Percentiles rank a stretch among this genome's conserved stretches.
phyloP scores from a whole-genome alignment of 2,113 vertebrate genomes.

The Dissostichus mawsoni region DNA sequence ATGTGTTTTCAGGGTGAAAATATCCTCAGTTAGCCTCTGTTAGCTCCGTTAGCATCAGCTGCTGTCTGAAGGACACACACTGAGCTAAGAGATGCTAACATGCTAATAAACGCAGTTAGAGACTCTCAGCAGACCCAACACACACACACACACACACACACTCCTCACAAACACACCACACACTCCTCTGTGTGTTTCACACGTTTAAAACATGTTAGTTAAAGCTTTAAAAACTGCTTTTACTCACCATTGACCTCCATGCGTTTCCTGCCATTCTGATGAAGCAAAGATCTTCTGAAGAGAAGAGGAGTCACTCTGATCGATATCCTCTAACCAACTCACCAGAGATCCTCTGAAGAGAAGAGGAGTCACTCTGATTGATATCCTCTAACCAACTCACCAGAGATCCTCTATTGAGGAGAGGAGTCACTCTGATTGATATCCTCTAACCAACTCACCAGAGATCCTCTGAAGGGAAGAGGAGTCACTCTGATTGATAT shows the following conservation, averaged over 20 bases:
- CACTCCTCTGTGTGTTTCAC: rapidly evolving
- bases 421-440: conserved; percentile 65
- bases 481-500: conserved; percentile 68
- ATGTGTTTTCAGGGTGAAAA: no score
- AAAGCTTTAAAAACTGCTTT: rapidly evolving
- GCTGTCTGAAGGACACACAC: no score
- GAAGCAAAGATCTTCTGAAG: conserved; percentile 22
- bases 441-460: conserved; percentile 2
- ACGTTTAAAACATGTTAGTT: background rate
- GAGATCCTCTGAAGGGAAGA: background rate
- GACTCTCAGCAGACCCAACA: no score
- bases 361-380: background rate
- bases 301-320: background rate
- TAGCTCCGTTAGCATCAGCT: no score
- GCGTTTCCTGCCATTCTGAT: conserved; percentile 79
- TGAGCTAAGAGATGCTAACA: no score
- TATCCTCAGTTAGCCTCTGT: no score
- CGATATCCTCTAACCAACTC: no score
- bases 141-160: no score
- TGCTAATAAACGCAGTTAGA: no score
- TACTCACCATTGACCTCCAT: conserved; percentile 86
- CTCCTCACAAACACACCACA: background rate
- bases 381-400: background rate
- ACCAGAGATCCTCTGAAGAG: background rate
- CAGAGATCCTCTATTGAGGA: no score